Base-by-base conservation (phyloP, 1,140 invertebrate genomes). In the Meteorus sp. region DNA sequence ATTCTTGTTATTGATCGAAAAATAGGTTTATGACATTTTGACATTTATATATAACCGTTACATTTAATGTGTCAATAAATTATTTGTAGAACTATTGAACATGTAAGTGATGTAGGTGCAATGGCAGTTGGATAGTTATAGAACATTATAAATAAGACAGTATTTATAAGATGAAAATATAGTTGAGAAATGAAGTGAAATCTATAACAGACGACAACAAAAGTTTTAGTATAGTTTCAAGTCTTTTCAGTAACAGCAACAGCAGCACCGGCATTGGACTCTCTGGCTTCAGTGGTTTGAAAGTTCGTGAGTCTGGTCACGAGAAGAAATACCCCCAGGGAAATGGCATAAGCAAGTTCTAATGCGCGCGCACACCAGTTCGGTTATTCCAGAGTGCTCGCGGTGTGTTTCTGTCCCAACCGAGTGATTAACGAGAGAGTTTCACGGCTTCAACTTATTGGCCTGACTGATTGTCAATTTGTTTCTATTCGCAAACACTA, bases 291-390 rank as follows among this genome's bases (percentile, higher is more conserved):
- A 52, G 50, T 52, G 50, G 50, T 37, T 52, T 52, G 31, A 31
- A 22, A 52, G 31, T 52, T 52, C 37, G n/a, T 31, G 11, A 52
- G 50, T 52, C 50, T 52, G 50, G 50, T 52, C 50, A 52, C 50
- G 50, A 52, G 17, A 52, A 52, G 50, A 35, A 47, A 52, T 31
- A 22, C 31, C 25, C 50, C 8, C 13, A 20, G 33, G 27, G 31
- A 29, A n/a, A 33, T n/a, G n/a, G n/a, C n/a, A n/a, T n/a, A n/a
- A n/a, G n/a, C n/a, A n/a, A n/a, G n/a, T n/a, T n/a, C n/a, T n/a
- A n/a, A n/a, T n/a, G n/a, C n/a, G n/a, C n/a, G n/a, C n/a, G n/a
- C n/a, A n/a, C 27, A 22, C 50, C 19, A 31, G 19, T 52, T 37
- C 31, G 33, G 33, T 37, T 35, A 52, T 52, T 52, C 50, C 50